Base-by-base conservation (phyloP, 2,888 invertebrate genomes). In the Leptinotarsa rubiginosa region DNA sequence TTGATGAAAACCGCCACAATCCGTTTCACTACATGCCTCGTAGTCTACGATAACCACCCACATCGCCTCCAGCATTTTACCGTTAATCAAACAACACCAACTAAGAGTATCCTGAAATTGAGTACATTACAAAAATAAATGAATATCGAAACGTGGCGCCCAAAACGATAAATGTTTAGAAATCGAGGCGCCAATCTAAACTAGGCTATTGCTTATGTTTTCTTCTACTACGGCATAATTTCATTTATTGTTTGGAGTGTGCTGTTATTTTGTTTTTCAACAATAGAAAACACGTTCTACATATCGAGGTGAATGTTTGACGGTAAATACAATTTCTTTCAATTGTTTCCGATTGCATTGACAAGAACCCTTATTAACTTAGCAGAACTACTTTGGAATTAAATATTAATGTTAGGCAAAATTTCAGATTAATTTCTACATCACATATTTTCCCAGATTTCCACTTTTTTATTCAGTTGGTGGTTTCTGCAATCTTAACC, bases 141-240 rank as follows among this genome's bases (percentile, higher is more conserved):
- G 78, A 73, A 78, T 77, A 77, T 80, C 76, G 75, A 77, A 81
- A 72, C 65, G 73, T 75, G 80, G 79, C 79, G 80, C 78, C 78
- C 72, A 74, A 69, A 75, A 78, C 77, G 72, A 78, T 79, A 79
- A 80, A 80, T 78, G 78, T 80, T 80, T 79, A 76, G 75, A 76
- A 75, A 75, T 65, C 54, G 54, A 65, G 80, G 79, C 80, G 80
- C 80, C 80, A 68, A 75, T 75, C 68, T 20, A 73, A 70, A 50
- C 65, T 70, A 50, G 62, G 65, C 66, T 69, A 73, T 70, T 69
- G 59, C 65, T 70, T 56, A 70, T 56, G 72, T 66, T 72, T 67
- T 22, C 59, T 72, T 67, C 47, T 59, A 59, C 59, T 66, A 59
- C 72, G 56, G 66, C 25, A 18, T 62, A 49, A n/a, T 49, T 54